Conservation (phyloP, 2,797 vertebrate genomes). For the Lithobates sylvaticus region DNA sequence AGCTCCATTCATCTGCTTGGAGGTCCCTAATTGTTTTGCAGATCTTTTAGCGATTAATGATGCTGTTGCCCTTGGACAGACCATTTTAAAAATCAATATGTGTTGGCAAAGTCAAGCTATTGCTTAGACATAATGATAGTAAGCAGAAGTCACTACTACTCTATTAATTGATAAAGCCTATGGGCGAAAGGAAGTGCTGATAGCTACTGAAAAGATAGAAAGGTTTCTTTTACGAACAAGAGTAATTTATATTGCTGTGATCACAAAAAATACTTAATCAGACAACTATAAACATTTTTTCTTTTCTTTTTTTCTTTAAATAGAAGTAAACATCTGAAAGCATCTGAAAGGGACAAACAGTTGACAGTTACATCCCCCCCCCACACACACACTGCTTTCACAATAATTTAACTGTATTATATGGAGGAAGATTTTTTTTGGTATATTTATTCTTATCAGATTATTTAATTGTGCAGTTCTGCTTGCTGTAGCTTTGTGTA, state of each 20-base stretch:
- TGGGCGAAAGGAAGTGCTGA: slow-evolving; percentile 28
- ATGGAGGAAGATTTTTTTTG: not conserved
- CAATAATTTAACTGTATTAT: too few species aligned
- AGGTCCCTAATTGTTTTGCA: slow-evolving; percentile 73
- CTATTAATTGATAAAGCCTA: slow-evolving; percentile 65
- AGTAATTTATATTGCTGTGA: slow-evolving; percentile 23
- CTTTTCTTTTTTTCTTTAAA: slow-evolving; percentile 31
- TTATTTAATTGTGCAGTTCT: not conserved
- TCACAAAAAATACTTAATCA: slow-evolving; percentile 60
- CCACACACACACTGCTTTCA: too few species aligned
- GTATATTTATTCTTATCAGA: not conserved
- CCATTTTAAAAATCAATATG: slow-evolving; percentile 67
- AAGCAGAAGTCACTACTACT: slow-evolving; percentile 64
- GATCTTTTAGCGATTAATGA: slow-evolving; percentile 75
- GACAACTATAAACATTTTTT: slow-evolving; percentile 61
- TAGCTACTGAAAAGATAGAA: slow-evolving; percentile 20
- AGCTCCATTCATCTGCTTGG: slow-evolving; percentile 69
- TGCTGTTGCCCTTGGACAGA: slow-evolving; percentile 69
- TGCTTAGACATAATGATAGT: slow-evolving; percentile 62
- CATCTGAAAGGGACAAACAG: not conserved
- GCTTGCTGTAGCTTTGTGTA: not conserved
- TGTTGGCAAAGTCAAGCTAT: slow-evolving; percentile 68
- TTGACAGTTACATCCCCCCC: not conserved
- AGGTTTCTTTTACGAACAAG: slow-evolving; percentile 57
- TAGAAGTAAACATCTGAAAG: slow-evolving; percentile 3